Evolutionary conservation across 2,888 invertebrate species (phyloP).

Genomic region (Polydrusus pterygomalis): DNA sequence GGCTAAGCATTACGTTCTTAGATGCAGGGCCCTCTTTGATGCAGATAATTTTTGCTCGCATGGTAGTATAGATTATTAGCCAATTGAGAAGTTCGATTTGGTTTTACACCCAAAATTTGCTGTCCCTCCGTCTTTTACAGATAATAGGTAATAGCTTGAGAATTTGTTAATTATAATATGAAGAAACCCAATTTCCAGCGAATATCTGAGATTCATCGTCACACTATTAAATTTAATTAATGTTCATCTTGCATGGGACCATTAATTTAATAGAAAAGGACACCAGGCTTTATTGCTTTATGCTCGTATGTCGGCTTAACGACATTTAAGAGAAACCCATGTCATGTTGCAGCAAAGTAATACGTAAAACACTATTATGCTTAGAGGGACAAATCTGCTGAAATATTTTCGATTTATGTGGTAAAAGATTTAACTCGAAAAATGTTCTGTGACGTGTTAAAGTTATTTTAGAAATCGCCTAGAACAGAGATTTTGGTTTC

Average conservation of each 20-base stretch:
- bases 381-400: neutral
- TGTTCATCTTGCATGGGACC: neutral
- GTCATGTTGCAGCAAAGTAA: neutral
- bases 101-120: no score
- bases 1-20: no score
- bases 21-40: no score
- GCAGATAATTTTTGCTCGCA: no score
- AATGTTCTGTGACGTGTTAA: no score
- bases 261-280: constrained; percentile 5
- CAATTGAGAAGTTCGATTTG: no score
- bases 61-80: no score
- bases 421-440: no score
- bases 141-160: no score
- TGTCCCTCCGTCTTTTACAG: no score
- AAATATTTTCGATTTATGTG: neutral
- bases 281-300: neutral
- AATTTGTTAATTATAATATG: neutral
- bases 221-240: neutral
- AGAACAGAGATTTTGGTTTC: no score
- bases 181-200: neutral
- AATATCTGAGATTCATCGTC: neutral
- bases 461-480: no score
- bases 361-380: neutral
- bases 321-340: constrained; percentile 1
- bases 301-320: neutral